Conservation (phyloP, 2,888 invertebrate genomes). For the Hesperia comma region DNA sequence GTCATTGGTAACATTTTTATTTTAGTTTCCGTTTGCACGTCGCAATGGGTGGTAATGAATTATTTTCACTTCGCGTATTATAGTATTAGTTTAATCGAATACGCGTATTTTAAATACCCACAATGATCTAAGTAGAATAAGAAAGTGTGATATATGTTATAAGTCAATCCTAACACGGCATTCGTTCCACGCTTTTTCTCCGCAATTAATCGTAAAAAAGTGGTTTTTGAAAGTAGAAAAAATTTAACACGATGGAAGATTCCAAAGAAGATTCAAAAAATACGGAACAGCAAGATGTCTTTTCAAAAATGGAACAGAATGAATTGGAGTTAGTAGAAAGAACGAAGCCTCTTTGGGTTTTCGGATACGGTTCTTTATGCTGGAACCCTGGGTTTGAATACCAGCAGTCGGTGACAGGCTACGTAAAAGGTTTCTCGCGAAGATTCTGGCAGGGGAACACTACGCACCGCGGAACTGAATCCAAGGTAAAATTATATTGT, state of each 20-base stretch:
- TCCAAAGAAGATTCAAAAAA: constrained; percentile 41
- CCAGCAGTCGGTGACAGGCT: constrained; percentile 91
- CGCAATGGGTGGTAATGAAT: constrained; percentile 56
- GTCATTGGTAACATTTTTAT: neutral
- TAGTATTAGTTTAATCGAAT: constrained; percentile 57
- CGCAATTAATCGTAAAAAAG: constrained; percentile 38
- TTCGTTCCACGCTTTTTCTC: constrained; percentile 57
- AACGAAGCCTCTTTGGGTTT: constrained; percentile 90
- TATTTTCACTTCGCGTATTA: constrained; percentile 45
- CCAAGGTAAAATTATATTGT: constrained; percentile 83
- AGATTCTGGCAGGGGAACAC: constrained; percentile 97
- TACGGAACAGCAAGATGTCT: constrained; percentile 23
- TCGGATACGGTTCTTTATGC: constrained; percentile 97
- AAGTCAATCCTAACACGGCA: constrained; percentile 50
- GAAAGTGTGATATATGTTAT: constrained; percentile 58
- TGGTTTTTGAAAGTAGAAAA: constrained; percentile 14
- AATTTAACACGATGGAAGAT: constrained; percentile 30
- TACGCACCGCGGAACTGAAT: constrained; percentile 89
- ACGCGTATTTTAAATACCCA: constrained; percentile 59
- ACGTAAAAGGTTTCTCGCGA: constrained; percentile 90
- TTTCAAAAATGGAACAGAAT: constrained; percentile 40
- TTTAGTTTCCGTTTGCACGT: constrained; percentile 54
- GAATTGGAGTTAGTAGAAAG: constrained; percentile 54
- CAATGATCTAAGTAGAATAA: constrained; percentile 71
- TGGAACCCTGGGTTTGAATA: constrained; percentile 97